Evolutionary conservation across 2,113 vertebrate genomes (phyloP).

Genomic region (Triplophysa tibetana): DNA sequence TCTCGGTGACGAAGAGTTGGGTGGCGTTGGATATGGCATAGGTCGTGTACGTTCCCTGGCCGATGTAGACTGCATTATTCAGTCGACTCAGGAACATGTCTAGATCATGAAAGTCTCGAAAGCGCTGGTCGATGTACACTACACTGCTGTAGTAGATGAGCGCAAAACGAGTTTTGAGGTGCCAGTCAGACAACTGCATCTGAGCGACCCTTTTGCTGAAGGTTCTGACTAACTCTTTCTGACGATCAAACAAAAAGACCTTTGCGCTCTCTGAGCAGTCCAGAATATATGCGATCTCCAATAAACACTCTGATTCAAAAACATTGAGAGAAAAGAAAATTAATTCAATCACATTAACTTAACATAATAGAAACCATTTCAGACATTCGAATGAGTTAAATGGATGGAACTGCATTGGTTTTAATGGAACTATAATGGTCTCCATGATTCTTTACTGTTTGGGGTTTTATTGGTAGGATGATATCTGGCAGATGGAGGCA

Average conservation of each 20-base stretch:
- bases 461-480: too few species aligned
- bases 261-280: constrained; percentile 91
- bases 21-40: constrained; percentile 86
- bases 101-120: constrained; percentile 78
- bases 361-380: too few species aligned
- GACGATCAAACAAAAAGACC: constrained; percentile 73
- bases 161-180: constrained; percentile 74
- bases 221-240: constrained; percentile 80
- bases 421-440: too few species aligned
- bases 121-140: constrained; percentile 77
- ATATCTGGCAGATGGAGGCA: too few species aligned
- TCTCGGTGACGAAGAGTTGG: constrained; percentile 77
- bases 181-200: constrained; percentile 67
- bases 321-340: not conserved
- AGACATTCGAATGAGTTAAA: too few species aligned
- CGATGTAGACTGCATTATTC: constrained; percentile 78
- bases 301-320: constrained; percentile 66
- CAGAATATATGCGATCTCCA: constrained; percentile 84
- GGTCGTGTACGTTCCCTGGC: constrained; percentile 86
- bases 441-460: too few species aligned
- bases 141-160: constrained; percentile 87
- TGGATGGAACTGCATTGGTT: too few species aligned
- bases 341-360: too few species aligned
- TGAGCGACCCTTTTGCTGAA: constrained; percentile 75
- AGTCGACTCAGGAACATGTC: constrained; percentile 77